Conservation (phyloP, 2,888 invertebrate species). For the Opisthograptis luteolata region DNA sequence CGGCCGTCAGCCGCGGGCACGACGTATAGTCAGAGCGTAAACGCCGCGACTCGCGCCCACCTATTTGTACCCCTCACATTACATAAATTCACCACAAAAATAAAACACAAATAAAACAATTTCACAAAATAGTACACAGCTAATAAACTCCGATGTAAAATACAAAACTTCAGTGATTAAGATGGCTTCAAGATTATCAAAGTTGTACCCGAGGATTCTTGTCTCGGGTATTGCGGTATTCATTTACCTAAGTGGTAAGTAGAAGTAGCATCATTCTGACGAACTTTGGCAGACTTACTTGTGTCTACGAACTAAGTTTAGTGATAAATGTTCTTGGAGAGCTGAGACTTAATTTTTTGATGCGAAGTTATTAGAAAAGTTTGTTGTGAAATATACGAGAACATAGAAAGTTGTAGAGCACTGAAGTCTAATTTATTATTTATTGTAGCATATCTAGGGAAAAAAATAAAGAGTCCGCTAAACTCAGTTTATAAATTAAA, state of each 20-base stretch:
- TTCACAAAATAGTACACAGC: not conserved
- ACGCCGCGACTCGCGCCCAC: slow-evolving; percentile 36
- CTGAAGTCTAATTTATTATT: not conserved
- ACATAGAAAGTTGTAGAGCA: not conserved
- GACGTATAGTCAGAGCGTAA: slow-evolving; percentile 47
- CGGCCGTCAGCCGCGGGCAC: slow-evolving; percentile 33
- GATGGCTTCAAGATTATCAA: slow-evolving; percentile 52
- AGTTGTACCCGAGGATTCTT: slow-evolving; percentile 42
- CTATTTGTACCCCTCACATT: slow-evolving; percentile 15
- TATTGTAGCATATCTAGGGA: too few relatives aligned
- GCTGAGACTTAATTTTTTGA: slow-evolving; percentile 34
- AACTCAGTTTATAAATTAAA: too few relatives aligned
- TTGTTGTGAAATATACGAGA: slow-evolving; percentile 19
- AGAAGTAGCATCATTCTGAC: slow-evolving; percentile 48
- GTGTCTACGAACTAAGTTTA: slow-evolving; percentile 49
- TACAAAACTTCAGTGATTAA: slow-evolving; percentile 50
- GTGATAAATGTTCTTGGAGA: slow-evolving; percentile 50
- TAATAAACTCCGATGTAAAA: slow-evolving; percentile 21
- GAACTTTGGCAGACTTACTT: slow-evolving; percentile 44
- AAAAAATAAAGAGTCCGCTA: too few relatives aligned
- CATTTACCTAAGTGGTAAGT: slow-evolving; percentile 77
- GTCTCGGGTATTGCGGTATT: slow-evolving; percentile 51
- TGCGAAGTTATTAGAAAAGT: slow-evolving; percentile 41
- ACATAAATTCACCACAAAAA: slow-evolving; percentile 2
- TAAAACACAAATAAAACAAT: not conserved